phyloP scores from a whole-genome alignment of 2,113 vertebrate genomes.

The Dipodomys spectabilis region DNA sequence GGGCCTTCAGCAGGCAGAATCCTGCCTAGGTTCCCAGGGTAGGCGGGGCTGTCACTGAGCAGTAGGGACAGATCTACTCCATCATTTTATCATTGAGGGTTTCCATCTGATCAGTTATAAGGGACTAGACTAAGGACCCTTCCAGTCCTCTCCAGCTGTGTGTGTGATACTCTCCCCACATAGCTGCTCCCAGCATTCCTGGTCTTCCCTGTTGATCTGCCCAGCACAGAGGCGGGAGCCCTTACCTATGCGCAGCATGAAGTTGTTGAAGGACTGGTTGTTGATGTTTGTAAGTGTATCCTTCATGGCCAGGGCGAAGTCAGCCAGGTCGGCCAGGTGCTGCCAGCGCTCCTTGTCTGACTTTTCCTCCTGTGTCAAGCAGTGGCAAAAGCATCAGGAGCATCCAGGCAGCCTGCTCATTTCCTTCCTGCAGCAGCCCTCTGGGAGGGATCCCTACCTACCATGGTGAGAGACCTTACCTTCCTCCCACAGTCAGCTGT shows the following conservation, averaged over 20 bases:
- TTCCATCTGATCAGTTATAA: neutral
- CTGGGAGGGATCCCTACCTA: neutral
- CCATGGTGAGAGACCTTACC: neutral
- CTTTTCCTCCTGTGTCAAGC: slow-evolving; percentile 87
- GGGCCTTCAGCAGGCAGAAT: neutral
- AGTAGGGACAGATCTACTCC: neutral
- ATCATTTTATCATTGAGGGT: neutral
- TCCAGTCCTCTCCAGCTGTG: neutral
- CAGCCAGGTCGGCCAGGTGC: slow-evolving; percentile 94
- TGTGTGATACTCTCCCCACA: neutral
- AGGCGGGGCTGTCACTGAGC: neutral
- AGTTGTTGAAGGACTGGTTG: slow-evolving; percentile 99
- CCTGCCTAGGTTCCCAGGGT: neutral
- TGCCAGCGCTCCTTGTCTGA: slow-evolving; percentile 94
- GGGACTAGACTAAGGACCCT: neutral
- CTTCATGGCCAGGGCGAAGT: slow-evolving; percentile 98
- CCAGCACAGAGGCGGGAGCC: slow-evolving; percentile 55
- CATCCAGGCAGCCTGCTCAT: neutral
- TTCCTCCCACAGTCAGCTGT: no score
- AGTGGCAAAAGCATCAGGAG: neutral
- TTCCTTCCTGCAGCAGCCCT: no score
- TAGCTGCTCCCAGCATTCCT: neutral
- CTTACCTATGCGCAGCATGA: slow-evolving; percentile 98
- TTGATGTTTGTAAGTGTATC: slow-evolving; percentile 96
- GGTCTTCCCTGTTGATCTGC: slow-evolving; percentile 53